Base-by-base conservation (phyloP, 1,140 invertebrate genomes). In the Bombus pascuorum region DNA sequence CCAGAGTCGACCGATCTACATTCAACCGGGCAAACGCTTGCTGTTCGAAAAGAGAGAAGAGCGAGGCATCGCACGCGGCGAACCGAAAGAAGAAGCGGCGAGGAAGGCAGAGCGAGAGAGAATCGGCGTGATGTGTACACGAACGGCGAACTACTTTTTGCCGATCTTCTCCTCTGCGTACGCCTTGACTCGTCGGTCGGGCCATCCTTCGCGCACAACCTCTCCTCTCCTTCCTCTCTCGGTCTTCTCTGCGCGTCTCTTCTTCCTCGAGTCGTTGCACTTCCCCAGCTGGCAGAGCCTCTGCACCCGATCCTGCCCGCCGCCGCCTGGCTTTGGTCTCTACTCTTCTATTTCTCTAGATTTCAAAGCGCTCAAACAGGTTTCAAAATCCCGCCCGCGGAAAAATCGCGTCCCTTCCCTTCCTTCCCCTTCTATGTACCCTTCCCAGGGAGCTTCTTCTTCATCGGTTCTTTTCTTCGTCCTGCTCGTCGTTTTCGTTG, bases 341-440 rank as follows among this genome's bases (percentile, higher is more conserved):
- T 85, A 86, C 92, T 93, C 92, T 92, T 92, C 93, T 94, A 94
- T 94, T 94, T 94, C 92, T 93, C 92, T 93, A 93, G 93, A 94
- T 94, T 94, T 94, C 93, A 94, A 94, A 94, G 93, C 92, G 91
- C 93, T 93, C 93, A 95, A 95, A 95, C 94, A 94, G 94, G 94
- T 95, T 95, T 95, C 94, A 93, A 94, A 95, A 95, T 95, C 94
- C 94, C 94, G 94, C 94, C 94, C 92, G 93, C 93, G 92, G 92
- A 94, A 95, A 95, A 95, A 94, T 95, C 85, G 62, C 77, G 89
- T 82, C 81, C 71, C 53, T 66, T 44, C 37, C 42, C 42, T 65
- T 62, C 70, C 72, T 37, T 34, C n/a, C 44, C 39, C 10, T 25
- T 15, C 39, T 1, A 53, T 2, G 18, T 3, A 8, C 28, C 22